phyloP scores from a whole-genome alignment of 2,113 vertebrate species.

The Myotis brandtii region DNA sequence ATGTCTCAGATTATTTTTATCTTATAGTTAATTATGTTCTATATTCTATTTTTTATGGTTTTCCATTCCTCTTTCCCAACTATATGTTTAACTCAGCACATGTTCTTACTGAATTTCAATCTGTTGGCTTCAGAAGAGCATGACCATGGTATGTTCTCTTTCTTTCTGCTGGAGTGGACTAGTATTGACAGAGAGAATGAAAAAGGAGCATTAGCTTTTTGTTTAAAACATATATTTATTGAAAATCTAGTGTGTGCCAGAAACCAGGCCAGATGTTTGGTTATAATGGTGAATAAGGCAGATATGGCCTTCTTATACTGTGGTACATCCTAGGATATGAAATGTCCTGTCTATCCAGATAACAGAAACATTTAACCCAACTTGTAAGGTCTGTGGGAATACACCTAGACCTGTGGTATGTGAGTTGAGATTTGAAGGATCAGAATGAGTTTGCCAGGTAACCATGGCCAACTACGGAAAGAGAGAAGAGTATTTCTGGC shows the following conservation, averaged over 20 bases:
- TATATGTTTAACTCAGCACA: background rate
- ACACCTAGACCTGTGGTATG: background rate
- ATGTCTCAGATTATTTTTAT: constrained; percentile 35
- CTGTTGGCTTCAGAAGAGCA: background rate
- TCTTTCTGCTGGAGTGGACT: background rate
- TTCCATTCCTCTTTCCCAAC: background rate
- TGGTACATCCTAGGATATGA: background rate
- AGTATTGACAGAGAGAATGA: background rate
- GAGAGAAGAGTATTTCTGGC: background rate
- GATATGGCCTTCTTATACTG: background rate
- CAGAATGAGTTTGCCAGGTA: background rate
- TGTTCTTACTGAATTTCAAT: constrained; percentile 5
- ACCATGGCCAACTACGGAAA: background rate
- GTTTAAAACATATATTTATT: background rate
- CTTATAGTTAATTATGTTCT: constrained; percentile 5
- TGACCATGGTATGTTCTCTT: background rate
- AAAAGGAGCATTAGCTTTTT: background rate
- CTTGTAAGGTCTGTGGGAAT: background rate
- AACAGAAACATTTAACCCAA: background rate
- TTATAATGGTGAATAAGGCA: background rate
- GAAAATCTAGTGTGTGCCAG: background rate
- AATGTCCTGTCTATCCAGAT: background rate
- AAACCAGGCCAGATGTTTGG: background rate
- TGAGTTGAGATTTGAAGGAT: background rate
- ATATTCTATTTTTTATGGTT: constrained; percentile 39